Evolutionary conservation across 2,888 invertebrate species (phyloP).

Genomic region (Epinotia brunnichana): DNA sequence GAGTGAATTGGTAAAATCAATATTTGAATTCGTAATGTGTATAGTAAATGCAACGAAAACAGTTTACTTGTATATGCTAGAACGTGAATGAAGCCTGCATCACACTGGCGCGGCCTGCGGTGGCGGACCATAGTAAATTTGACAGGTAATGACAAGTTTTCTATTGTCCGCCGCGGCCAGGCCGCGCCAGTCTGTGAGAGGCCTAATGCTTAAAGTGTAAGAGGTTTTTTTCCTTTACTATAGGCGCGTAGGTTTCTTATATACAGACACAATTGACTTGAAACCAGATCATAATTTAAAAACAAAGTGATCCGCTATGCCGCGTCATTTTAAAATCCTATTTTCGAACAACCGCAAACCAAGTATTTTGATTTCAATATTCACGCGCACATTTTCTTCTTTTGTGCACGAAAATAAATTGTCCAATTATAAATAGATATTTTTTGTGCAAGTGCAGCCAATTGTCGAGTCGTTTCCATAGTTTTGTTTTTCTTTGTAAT

Average conservation of each 20-base stretch:
- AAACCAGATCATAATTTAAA: no score
- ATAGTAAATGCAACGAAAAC: background rate
- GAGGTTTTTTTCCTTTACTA: no score
- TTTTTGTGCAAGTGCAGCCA: conserved; percentile 29
- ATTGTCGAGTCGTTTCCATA: conserved; percentile 2
- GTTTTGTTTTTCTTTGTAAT: background rate
- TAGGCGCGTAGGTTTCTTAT: no score
- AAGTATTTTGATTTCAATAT: background rate
- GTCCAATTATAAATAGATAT: conserved; percentile 26
- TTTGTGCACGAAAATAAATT: conserved; percentile 23
- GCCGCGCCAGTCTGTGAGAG: no score
- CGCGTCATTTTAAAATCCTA: background rate
- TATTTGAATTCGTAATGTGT: background rate
- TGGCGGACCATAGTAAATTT: no score
- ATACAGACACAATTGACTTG: no score
- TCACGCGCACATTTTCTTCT: conserved; percentile 5
- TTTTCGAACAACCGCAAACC: background rate
- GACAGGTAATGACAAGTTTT: no score
- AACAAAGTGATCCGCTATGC: no score
- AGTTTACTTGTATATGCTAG: background rate
- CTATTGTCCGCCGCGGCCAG: no score
- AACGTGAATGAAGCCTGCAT: no score
- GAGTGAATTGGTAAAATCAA: background rate
- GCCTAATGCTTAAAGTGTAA: no score
- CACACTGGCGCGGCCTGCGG: no score